Evolutionary conservation across 1,140 invertebrate species (phyloP).

Genomic region (Orchesella cincta): DNA sequence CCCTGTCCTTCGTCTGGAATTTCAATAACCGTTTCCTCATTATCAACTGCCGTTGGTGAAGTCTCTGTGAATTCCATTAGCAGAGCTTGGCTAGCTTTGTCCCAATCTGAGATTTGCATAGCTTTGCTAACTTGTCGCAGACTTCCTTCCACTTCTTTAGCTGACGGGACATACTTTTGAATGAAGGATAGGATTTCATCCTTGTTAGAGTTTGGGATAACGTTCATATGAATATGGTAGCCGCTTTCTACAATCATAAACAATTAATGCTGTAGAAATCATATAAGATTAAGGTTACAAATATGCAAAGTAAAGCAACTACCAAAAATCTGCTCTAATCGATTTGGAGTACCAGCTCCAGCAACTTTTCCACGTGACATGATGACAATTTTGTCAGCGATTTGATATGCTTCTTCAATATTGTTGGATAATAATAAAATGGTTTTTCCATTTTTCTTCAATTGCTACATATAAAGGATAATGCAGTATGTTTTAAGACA

Average conservation of each 20-base stretch:
- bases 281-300: neutral
- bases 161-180: neutral
- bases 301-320: neutral
- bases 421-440: slow-evolving; percentile 3
- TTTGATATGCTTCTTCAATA: slow-evolving; percentile 36
- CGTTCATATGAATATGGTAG: slow-evolving; percentile 34
- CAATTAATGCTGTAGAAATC: neutral
- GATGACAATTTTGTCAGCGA: slow-evolving; percentile 36
- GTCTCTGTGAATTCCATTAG: too few species aligned
- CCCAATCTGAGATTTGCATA: neutral
- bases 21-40: too few species aligned
- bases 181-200: slow-evolving; percentile 9
- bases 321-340: slow-evolving; percentile 34
- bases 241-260: slow-evolving; percentile 19
- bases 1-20: too few species aligned
- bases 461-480: neutral
- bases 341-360: slow-evolving; percentile 1
- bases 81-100: neutral
- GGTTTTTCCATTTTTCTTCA: neutral
- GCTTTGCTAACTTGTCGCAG: neutral
- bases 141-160: neutral
- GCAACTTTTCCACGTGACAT: slow-evolving; percentile 33
- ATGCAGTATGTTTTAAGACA: neutral
- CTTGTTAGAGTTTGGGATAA: neutral
- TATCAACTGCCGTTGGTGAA: too few species aligned